Evolutionary conservation across 23 tunicate genomes (phyloP).

Genomic region (Pegea sp.): DNA sequence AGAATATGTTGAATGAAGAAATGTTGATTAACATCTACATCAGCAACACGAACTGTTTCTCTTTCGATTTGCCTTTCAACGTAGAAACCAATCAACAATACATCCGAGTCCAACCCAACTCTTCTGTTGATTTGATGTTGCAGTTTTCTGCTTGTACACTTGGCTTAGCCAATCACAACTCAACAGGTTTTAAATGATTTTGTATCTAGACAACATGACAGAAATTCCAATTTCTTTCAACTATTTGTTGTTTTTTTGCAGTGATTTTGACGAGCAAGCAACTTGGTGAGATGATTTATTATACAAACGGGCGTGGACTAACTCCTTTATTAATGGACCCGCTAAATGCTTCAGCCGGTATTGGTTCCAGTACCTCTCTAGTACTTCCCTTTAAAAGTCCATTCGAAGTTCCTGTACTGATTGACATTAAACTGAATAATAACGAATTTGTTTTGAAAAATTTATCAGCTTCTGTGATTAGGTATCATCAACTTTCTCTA

Average conservation of each 20-base stretch:
- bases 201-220: too few relatives aligned
- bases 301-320: constrained; percentile 42
- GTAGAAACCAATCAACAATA: constrained; percentile 12
- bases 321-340: constrained; percentile 85
- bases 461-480: constrained; percentile 37
- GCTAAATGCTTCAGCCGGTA: constrained; percentile 46
- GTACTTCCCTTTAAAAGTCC: constrained; percentile 84
- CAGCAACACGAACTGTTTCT: constrained; percentile 39
- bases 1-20: constrained; percentile 46
- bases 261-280: constrained; percentile 54
- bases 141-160: constrained; percentile 64
- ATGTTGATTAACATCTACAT: constrained; percentile 28
- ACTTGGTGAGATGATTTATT: constrained; percentile 53
- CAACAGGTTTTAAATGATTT: too few relatives aligned
- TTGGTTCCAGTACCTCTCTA: constrained; percentile 68
- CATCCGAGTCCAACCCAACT: constrained; percentile 29
- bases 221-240: too few relatives aligned
- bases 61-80: too few relatives aligned
- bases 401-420: constrained; percentile 35
- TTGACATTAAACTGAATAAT: constrained; percentile 36
- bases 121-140: constrained; percentile 31
- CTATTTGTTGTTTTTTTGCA: constrained; percentile 10
- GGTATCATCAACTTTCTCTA: constrained; percentile 9
- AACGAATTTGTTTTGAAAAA: constrained; percentile 41
- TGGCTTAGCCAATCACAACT: constrained; percentile 33